phyloP scores from a whole-genome alignment of 1,140 invertebrate genomes.

The Muscidifurax raptorellus region DNA sequence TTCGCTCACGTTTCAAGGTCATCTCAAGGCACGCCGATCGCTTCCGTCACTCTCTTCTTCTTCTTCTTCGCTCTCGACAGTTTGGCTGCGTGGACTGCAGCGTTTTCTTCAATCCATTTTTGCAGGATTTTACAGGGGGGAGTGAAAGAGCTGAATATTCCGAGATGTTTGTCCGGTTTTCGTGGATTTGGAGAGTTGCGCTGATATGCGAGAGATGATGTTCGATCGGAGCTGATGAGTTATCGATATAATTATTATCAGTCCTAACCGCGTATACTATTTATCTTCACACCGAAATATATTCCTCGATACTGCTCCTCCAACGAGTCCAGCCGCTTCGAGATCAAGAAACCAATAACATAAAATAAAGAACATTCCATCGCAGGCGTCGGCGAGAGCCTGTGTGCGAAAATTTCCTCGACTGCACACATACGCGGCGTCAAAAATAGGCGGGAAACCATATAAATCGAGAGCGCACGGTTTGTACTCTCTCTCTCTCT shows the following conservation, averaged over 20 bases:
- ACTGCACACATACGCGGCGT: not conserved
- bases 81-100: not conserved
- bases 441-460: conserved; percentile 25
- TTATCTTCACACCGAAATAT: too few species aligned
- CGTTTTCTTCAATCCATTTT: not conserved
- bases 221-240: not conserved
- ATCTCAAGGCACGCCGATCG: conserved; percentile 4
- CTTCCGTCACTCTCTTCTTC: not conserved
- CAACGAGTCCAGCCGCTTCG: too few species aligned
- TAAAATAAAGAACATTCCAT: too few species aligned
- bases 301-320: too few species aligned
- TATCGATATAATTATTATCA: too few species aligned
- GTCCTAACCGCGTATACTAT: too few species aligned
- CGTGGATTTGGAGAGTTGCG: not conserved
- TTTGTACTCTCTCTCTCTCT: conserved; percentile 31
- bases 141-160: not conserved
- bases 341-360: too few species aligned
- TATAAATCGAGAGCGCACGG: conserved; percentile 36
- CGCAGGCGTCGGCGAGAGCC: too few species aligned
- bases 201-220: too few species aligned
- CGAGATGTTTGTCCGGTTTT: too few species aligned
- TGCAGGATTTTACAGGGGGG: not conserved
- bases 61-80: not conserved
- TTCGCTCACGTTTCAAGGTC: conserved; percentile 37
- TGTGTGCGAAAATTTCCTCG: not conserved